Base-by-base conservation (phyloP, 2,113 vertebrate species). In the Balaeniceps rex region DNA sequence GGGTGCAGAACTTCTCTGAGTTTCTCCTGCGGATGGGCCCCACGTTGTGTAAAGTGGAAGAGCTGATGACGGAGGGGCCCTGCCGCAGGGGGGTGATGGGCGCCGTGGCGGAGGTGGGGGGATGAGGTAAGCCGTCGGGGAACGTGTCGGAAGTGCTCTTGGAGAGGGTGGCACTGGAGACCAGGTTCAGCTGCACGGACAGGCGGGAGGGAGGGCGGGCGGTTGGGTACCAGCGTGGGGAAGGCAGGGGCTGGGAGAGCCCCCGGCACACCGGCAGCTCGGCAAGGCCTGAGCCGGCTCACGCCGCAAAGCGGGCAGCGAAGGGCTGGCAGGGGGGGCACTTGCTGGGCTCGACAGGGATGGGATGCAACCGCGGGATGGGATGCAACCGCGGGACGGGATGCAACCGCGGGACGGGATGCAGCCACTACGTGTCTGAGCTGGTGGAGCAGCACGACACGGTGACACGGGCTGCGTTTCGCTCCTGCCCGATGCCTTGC, bases 1-100 rank as follows among this genome's bases (percentile, higher is more conserved):
- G 99, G 97, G 99, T 99, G 98, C 99, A 99, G 98, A 99, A 99
- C 97, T 99, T 99, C 97, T 99, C 99, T 0, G 99, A 99, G 98
- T 99, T 99, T 97, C 99, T 99, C 94, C 99, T 98, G 97, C 99
- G 99, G 97, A 99, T 98, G 33, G 99, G 98, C 28, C 98, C 99
- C 49, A 99, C 98, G 7, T 91, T 98, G 92, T 99, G 99, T 96
- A 99, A 98, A 94, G 99, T 99, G 95, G 99, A 99, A 88, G 99
- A 99, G 98, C 99, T 99, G 97, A 99, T 99, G 98, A 99, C 99
- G 5, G 99, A 99, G 92, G 99, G 99, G 88, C 99, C 99, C 98
- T 99, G 99, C 93, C 99, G 98, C 94, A 99, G 96, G 5, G 99
- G 99, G 87, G 99, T 99, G 98, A 99, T 99, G 85, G 99, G 99